These are phyloP conservation scores for Sebastes aleutianus DNA, from an alignment of 2,797 vertebrate species.

Conservation along the genomic window DNA sequence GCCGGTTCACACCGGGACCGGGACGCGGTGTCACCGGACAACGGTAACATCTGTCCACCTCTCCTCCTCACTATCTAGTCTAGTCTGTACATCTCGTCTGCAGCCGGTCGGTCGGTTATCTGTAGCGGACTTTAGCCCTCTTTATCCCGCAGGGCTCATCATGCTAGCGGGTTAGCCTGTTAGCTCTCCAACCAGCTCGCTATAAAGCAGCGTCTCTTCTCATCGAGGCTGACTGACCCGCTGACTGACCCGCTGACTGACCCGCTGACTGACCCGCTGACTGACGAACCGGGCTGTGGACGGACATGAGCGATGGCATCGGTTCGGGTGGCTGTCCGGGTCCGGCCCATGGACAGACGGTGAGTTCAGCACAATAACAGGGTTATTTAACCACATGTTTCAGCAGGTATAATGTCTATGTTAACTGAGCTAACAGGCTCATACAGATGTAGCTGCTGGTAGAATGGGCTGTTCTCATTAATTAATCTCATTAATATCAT, in stretches of 20 bases:
- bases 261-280: neutral
- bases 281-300: neutral
- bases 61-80: no score
- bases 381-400: neutral
- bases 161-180: slow-evolving; percentile 11
- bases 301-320: slow-evolving; percentile 88
- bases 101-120: slow-evolving; percentile 1
- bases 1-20: slow-evolving; percentile 1
- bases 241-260: no score
- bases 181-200: neutral
- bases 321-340: slow-evolving; percentile 94
- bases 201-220: neutral
- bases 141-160: neutral
- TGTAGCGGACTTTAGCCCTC: slow-evolving; percentile 28
- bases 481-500: neutral
- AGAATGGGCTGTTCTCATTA: neutral
- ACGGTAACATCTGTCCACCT: neutral
- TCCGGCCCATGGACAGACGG: slow-evolving; percentile 94
- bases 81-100: no score
- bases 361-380: slow-evolving; percentile 71
- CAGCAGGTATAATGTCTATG: no score
- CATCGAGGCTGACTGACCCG: neutral
- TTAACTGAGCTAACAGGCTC: neutral
- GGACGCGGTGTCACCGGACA: neutral
- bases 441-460: neutral